Evolutionary conservation across 2,888 invertebrate genomes (phyloP).

Genomic region (Fissipunctia ypsillon): DNA sequence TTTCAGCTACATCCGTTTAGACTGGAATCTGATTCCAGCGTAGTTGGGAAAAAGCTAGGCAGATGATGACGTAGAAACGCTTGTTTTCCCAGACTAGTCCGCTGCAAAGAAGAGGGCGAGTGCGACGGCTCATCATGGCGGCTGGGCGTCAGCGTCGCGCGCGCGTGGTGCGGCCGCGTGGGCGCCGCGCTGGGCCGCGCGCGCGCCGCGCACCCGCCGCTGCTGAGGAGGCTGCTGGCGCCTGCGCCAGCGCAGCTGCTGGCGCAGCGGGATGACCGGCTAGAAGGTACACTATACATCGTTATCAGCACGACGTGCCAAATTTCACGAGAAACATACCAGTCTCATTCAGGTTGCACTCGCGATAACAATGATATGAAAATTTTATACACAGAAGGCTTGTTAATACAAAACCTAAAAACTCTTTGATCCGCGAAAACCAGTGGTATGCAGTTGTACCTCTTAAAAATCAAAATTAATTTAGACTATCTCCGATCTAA

Average conservation of each 20-base stretch:
- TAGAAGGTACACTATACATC: no score
- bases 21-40: no score
- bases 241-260: constrained; percentile 67
- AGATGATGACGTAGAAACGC: background rate
- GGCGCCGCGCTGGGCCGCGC: constrained; percentile 70
- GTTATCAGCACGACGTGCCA: no score
- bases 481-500: background rate
- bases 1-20: no score
- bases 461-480: background rate
- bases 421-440: background rate
- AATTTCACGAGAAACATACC: no score
- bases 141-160: constrained; percentile 71
- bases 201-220: constrained; percentile 72
- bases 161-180: constrained; percentile 80
- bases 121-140: constrained; percentile 47
- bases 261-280: constrained; percentile 45
- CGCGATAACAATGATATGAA: background rate
- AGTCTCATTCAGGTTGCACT: background rate
- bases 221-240: constrained; percentile 75
- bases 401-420: background rate
- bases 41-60: no score
- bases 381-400: no score
- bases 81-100: constrained; percentile 56
- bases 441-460: background rate
- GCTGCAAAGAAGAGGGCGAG: constrained; percentile 51